These are phyloP conservation scores for Nemotelus pantherinus DNA, from an alignment of 2,888 invertebrate species.

Conservation along the genomic window DNA sequence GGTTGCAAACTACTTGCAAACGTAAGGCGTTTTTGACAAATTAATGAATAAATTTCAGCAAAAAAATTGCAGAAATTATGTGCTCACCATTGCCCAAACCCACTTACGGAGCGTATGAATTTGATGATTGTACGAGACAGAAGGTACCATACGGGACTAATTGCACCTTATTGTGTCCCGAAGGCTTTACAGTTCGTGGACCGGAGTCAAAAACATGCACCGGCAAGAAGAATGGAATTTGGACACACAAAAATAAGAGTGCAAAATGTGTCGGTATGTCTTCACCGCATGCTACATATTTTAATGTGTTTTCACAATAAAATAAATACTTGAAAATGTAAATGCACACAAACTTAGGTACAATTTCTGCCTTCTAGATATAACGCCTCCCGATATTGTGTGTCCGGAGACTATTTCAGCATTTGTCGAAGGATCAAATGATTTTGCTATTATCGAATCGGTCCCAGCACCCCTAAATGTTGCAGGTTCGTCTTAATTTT, in stretches of 20 bases:
- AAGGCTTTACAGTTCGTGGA: constrained; percentile 70
- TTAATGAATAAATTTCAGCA: constrained; percentile 14
- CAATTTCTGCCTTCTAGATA: constrained; percentile 63
- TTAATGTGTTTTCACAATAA: constrained; percentile 9
- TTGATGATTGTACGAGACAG: constrained; percentile 67
- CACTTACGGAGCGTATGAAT: constrained; percentile 67
- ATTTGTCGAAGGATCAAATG: constrained; percentile 18
- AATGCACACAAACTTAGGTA: no score
- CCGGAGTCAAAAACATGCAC: constrained; percentile 67
- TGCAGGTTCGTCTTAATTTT: no score
- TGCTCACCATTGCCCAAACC: constrained; percentile 67
- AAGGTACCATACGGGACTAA: constrained; percentile 70
- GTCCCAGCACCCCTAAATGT: constrained; percentile 55
- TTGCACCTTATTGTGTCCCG: constrained; percentile 70
- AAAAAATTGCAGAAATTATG: constrained; percentile 60
- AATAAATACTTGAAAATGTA: no score
- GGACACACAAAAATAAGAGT: constrained; percentile 65
- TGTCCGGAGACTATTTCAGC: constrained; percentile 67
- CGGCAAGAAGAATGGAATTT: constrained; percentile 67
- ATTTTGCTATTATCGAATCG: constrained; percentile 47
- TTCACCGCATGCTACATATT: background rate
- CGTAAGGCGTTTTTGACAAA: constrained; percentile 63
- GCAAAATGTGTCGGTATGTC: constrained; percentile 66
- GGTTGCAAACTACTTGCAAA: constrained; percentile 73
- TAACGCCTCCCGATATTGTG: constrained; percentile 68